These are phyloP conservation scores for Hiodon alosoides DNA, from an alignment of 2,113 vertebrate genomes.

Conservation along the genomic window DNA sequence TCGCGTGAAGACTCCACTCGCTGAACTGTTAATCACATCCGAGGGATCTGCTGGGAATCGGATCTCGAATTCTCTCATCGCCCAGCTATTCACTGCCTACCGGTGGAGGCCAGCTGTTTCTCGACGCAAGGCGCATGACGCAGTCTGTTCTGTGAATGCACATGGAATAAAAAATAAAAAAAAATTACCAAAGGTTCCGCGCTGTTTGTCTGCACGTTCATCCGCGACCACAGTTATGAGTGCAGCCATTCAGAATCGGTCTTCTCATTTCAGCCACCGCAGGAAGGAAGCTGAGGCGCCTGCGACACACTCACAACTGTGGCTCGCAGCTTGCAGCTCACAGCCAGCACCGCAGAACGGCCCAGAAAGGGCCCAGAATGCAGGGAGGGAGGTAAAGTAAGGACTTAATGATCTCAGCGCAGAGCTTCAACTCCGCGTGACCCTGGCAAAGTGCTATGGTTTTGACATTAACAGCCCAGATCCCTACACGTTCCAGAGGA, in stretches of 20 bases:
- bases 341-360: constrained; percentile 6
- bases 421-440: constrained; percentile 31
- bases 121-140: background rate
- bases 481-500: background rate
- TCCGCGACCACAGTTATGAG: background rate
- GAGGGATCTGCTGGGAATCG: constrained; percentile 1
- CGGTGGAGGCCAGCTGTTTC: constrained; percentile 7
- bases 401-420: constrained; percentile 15
- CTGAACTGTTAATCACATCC: background rate
- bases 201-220: background rate
- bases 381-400: constrained; percentile 22
- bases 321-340: background rate
- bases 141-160: constrained; percentile 2
- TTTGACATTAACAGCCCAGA: constrained; percentile 4
- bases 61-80: background rate
- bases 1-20: background rate
- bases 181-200: background rate
- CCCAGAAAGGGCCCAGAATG: constrained; percentile 3
- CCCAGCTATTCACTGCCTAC: constrained; percentile 3
- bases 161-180: background rate
- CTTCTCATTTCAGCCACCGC: constrained; percentile 6
- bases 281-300: constrained; percentile 7
- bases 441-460: constrained; percentile 3
- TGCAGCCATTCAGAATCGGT: constrained; percentile 6
- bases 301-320: background rate